Evolutionary conservation across 2,888 invertebrate species (phyloP), one percentile per base, ranked within the genome.

Genomic region (Apamea monoglypha): DNA sequence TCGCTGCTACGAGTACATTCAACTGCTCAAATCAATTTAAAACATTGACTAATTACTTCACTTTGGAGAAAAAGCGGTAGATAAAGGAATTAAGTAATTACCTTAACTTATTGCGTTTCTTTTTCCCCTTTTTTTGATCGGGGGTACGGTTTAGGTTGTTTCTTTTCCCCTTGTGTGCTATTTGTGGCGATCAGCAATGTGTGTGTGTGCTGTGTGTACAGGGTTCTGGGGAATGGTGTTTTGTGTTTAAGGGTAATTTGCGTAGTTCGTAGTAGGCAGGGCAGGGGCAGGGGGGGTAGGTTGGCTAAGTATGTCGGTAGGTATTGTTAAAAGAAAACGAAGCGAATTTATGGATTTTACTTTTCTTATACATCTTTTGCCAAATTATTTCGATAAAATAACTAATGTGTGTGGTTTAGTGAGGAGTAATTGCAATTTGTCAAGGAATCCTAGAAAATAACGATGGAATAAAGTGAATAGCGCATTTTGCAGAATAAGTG

Each of bases 21-120:
- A 80, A 85, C 88, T 87, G 86, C 87, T 86, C 77, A 78, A 82
- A 82, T 87, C 87, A 87, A 88, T 90, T 90, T 82, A 81, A 84
- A 81, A 77, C 80, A 83, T 82, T 77, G 76, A 76, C 61, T 88
- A 88, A 89, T 89, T 88, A 84, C 79, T 82, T 77, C 14, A 84
- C 68, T 81, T 56, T 14, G 59, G 21, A 71, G 64, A 67, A 76
- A 76, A 81, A 81, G 67, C 56, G 40, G 32, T 25, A 74, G 83
- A 78, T 85, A 86, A 78, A 47, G 59, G 68, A 74, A 86, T 86
- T 79, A 84, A 86, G 86, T 78, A 81, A 86, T 83, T 86, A 75
- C 80, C 61, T 36, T 69, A 61, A 61, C 68, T 78, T 83, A 85
- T 74, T 67, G 32, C 61, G 50, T 78, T 74, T 76, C 63, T 63